Base-by-base conservation (phyloP, 1,140 invertebrate genomes). In the Aphelinus certus region DNA sequence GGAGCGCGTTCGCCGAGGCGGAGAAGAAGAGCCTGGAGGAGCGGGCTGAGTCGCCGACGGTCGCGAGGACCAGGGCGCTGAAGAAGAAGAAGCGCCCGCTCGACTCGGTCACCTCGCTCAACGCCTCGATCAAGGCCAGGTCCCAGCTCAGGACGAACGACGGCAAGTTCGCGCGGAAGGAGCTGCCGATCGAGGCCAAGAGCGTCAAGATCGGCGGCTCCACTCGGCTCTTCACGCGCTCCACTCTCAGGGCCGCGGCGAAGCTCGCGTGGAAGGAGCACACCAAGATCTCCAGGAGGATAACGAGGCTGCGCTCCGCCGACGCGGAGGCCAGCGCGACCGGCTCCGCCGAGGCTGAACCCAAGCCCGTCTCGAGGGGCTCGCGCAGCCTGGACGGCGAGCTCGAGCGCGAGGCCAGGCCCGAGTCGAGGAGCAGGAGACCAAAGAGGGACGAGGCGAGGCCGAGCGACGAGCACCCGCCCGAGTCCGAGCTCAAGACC, bases 141-240 rank as follows among this genome's bases (percentile, higher is more conserved):
- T 73, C 73, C 0, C 85, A 88, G 51, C 68, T 85, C 0, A 76
- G 87, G 7, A 81, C 80, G 0, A 81, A 83, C 47, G 86, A 88
- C 48, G 85, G 85, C 0, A 87, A 87, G 43, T 87, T 87, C 43
- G 80, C 81, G 2, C 78, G 81, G 6, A 82, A 82, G 1, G 80
- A 81, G 7, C 43, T 77, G 45, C 46, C 7, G 1, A 45, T 45
- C 45, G 63, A 67, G 2, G 7, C 7, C 1, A 78, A 53, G 4
- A 76, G 65, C n/a, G 42, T 78, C 2, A 77, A 78, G 43, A n/a
- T 68, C 3, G n/a, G 43, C 9, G 78, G 79, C 57, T 57, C 62
- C 1, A 62, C 51, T 1, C 67, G 69, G 1, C 26, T 73, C 1
- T 10, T 49, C 60, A 80, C 58, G 47, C 68, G 7, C 45, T 77